Base-by-base conservation (phyloP, 2,888 invertebrate species). In the Campaea margaritaria region DNA sequence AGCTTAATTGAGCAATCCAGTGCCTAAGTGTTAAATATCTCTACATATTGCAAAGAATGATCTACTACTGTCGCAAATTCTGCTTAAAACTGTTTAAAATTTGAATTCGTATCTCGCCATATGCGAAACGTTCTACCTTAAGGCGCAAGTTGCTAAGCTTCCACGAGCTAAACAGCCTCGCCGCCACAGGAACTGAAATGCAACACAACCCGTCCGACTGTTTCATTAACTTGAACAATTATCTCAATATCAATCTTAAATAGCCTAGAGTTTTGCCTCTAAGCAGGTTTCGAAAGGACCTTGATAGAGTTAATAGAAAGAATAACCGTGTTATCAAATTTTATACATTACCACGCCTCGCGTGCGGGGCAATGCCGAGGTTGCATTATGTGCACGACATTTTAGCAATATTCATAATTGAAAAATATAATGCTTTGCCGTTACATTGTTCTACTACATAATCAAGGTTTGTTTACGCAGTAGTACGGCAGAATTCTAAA, bases 181-280 rank as follows among this genome's bases (percentile, higher is more conserved):
- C 15, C 44, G n/a, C 28, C 58, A 53, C 58, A 60, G 53, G 52
- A 58, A 63, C 55, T 56, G 28, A 27, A 50, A 60, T 63, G 59
- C 41, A 61, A 54, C 36, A 52, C 15, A 39, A 14, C 34, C 14
- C 44, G 47, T 51, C 57, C 38, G 44, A 44, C 39, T 58, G 57
- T 53, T 55, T 51, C 59, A 68, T 64, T 61, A 47, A 58, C 52
- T 48, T 52, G 52, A 58, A 16, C 34, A 38, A 42, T 57, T 60
- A 62, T 62, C 55, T 59, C 34, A 14, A 38, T 34, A 15, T 28
- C 39, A 15, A 55, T 58, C 57, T 39, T 15, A 44, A 48, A 49
- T 47, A 55, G 41, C 44, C 42, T 44, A 53, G 44, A 42, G 16
- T 46, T 15, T 21, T 50, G 39, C 42, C n/a, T 45, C 21, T 36